Conservation (phyloP, 2,797 vertebrate species). For the Hemitrygon akajei region DNA sequence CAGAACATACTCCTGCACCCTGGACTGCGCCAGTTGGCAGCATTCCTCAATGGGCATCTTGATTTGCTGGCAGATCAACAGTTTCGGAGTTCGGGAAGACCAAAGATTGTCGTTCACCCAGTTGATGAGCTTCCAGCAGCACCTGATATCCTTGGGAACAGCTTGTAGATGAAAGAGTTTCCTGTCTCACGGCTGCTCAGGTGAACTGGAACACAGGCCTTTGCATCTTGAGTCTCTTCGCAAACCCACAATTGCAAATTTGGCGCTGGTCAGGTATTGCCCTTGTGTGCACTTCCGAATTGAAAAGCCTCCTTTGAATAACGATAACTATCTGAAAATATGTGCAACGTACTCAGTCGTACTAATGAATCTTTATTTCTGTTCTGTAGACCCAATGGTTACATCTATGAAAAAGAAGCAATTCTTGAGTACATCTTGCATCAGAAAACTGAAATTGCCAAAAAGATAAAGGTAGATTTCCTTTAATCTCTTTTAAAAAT, state of each 20-base stretch:
- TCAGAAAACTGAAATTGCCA: conserved; percentile 76
- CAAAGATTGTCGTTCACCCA: no score
- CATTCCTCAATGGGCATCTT: no score
- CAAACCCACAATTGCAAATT: not conserved
- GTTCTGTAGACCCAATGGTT: conserved; percentile 71
- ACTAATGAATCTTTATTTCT: not conserved
- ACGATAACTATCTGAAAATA: not conserved
- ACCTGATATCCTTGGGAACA: no score
- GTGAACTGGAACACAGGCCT: no score
- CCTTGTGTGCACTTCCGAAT: not conserved
- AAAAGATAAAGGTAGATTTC: conserved; percentile 73
- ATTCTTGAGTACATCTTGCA: conserved; percentile 84
- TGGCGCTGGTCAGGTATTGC: not conserved
- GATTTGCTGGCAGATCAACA: no score
- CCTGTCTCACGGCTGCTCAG: no score
- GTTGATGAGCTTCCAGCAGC: no score
- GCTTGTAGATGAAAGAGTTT: no score
- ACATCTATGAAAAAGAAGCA: conserved; percentile 78
- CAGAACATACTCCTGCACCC: no score
- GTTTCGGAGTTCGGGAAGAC: no score
- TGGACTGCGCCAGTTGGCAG: no score
- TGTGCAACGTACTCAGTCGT: not conserved
- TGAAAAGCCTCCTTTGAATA: not conserved
- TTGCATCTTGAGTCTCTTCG: no score
- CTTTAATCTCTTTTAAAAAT: not conserved